phyloP scores from a whole-genome alignment of 2,888 invertebrate species.

The Acleris emargana region DNA sequence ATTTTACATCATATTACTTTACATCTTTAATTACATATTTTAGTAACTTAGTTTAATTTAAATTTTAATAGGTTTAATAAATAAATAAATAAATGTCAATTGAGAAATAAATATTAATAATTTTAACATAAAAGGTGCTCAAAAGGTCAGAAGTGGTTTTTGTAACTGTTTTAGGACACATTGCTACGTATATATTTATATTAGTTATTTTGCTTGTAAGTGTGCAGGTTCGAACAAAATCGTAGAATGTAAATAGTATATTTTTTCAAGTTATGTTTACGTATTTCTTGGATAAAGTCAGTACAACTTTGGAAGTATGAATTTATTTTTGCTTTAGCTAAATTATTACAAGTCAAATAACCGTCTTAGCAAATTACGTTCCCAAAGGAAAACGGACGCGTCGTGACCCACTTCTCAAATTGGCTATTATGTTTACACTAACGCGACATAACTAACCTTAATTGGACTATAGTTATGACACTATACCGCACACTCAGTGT shows the following conservation, averaged over 20 bases:
- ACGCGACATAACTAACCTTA: conserved; percentile 16
- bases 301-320: too few relatives aligned
- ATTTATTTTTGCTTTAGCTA: not conserved
- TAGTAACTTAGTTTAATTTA: too few relatives aligned
- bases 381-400: conserved; percentile 20
- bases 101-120: too few relatives aligned
- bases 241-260: conserved; percentile 31
- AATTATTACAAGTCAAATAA: conserved; percentile 22
- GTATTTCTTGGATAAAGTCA: not conserved
- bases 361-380: conserved; percentile 15
- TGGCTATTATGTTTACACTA: conserved; percentile 23
- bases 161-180: not conserved
- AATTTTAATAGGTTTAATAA: too few relatives aligned
- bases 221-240: conserved; percentile 27
- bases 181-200: too few relatives aligned
- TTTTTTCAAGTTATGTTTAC: conserved; percentile 18
- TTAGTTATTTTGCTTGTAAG: not conserved
- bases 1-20: too few relatives aligned
- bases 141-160: not conserved
- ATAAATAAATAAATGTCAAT: too few relatives aligned
- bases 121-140: conserved; percentile 9
- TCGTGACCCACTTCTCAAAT: conserved; percentile 26
- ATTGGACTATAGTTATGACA: not conserved
- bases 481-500: not conserved
- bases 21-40: too few relatives aligned